Percentiles rank a stretch among this genome's conserved stretches.
Conservation (phyloP, 2,888 invertebrate species). For the Eupsilia transversa region DNA sequence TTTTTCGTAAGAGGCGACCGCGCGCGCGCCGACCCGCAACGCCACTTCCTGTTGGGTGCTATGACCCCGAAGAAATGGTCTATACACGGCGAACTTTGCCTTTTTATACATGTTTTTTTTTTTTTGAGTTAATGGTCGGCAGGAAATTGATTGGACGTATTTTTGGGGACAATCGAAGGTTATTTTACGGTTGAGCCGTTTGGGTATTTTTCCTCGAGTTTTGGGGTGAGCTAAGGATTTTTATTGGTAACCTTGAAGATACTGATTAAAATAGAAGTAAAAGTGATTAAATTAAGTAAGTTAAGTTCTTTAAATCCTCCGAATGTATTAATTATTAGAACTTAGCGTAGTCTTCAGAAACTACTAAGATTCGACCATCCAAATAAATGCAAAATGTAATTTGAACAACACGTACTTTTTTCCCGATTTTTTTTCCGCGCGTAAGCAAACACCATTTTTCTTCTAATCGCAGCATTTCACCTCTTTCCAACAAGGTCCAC, state of each 20-base stretch:
- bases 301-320: neutral
- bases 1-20: conserved; percentile 87
- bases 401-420: neutral
- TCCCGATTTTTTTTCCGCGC: neutral
- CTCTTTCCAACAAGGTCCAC: conserved; percentile 43
- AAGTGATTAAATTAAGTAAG: neutral
- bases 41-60: conserved; percentile 89
- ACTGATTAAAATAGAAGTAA: neutral
- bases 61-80: conserved; percentile 89
- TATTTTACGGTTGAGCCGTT: conserved; percentile 84
- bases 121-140: conserved; percentile 77
- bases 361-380: neutral
- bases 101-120: conserved; percentile 76
- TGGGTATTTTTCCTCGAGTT: conserved; percentile 46
- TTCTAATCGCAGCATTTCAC: conserved; percentile 22
- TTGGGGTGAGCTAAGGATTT: conserved; percentile 41
- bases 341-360: neutral
- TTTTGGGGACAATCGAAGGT: conserved; percentile 77
- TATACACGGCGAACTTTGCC: conserved; percentile 81
- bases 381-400: neutral
- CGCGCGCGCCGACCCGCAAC: conserved; percentile 88
- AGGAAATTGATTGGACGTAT: conserved; percentile 86
- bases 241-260: neutral
- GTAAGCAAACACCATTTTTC: conserved; percentile 28
- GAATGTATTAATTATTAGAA: neutral